phyloP scores from a whole-genome alignment of 2,888 invertebrate genomes.

The Cheilosia impressa region DNA sequence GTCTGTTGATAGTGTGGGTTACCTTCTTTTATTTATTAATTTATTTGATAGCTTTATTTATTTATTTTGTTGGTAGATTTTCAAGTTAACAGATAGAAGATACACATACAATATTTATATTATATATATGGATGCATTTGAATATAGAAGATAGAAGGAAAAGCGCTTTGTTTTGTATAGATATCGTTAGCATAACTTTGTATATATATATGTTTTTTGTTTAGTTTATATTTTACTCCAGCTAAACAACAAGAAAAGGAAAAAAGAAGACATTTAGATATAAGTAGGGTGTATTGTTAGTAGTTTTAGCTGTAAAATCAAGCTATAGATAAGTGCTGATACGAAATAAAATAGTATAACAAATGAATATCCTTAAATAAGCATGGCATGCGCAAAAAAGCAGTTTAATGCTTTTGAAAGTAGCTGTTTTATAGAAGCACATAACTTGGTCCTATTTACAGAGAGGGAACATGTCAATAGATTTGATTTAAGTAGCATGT shows the following conservation, averaged over 20 bases:
- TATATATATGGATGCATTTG: slow-evolving; percentile 74
- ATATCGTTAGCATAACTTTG: slow-evolving; percentile 71
- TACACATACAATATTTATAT: slow-evolving; percentile 75
- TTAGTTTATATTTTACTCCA: slow-evolving; percentile 64
- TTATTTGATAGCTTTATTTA: slow-evolving; percentile 38
- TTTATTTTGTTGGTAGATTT: slow-evolving; percentile 37
- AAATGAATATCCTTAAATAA: slow-evolving; percentile 11
- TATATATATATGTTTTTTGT: slow-evolving; percentile 36
- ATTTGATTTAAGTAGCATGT: background rate
- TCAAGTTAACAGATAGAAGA: slow-evolving; percentile 74
- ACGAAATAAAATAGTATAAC: slow-evolving; percentile 23
- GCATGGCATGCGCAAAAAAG: slow-evolving; percentile 44
- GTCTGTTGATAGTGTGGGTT: slow-evolving; percentile 50
- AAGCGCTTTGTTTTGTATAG: slow-evolving; percentile 67
- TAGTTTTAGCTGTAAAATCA: slow-evolving; percentile 47
- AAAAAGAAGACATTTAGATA: slow-evolving; percentile 74
- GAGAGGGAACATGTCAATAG: background rate
- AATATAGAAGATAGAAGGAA: slow-evolving; percentile 75
- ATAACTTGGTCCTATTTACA: slow-evolving; percentile 44
- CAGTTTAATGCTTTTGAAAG: background rate
- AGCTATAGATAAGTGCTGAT: slow-evolving; percentile 61
- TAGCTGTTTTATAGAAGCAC: slow-evolving; percentile 25
- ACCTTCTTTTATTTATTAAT: slow-evolving; percentile 34
- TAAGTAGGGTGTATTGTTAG: slow-evolving; percentile 73
- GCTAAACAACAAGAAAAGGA: slow-evolving; percentile 74